These are phyloP conservation scores for Cerastoderma edule DNA, from an alignment of 2,888 invertebrate species.

Conservation along the genomic window DNA sequence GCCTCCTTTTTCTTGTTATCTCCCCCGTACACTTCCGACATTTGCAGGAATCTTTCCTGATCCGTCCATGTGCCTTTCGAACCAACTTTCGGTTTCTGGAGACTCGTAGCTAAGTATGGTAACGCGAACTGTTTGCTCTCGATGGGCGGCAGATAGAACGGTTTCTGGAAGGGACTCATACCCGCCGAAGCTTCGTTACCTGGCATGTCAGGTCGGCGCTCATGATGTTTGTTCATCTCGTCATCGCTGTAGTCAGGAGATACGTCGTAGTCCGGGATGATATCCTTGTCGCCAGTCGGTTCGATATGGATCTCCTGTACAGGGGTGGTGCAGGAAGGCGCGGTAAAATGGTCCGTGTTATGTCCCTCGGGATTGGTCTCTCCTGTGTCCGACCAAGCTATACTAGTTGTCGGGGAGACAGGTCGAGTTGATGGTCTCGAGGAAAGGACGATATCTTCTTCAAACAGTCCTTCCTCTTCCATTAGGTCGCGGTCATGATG, in stretches of 20 bases:
- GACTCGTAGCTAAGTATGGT: neutral
- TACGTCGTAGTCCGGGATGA: neutral
- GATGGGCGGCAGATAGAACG: neutral
- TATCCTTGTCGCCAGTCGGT: too few relatives aligned
- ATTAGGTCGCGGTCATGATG: neutral
- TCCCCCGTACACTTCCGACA: neutral
- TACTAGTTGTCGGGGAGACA: neutral
- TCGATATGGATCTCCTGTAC: neutral
- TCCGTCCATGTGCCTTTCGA: neutral
- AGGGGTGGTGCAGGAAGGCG: neutral
- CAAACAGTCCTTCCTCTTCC: neutral
- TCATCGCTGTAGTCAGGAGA: conserved; percentile 1
- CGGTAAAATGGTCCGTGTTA: neutral
- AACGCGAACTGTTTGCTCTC: neutral
- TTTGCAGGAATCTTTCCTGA: neutral
- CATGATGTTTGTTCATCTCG: neutral
- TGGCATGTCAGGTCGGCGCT: too few relatives aligned
- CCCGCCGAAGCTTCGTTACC: too few relatives aligned
- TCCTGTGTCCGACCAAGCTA: neutral
- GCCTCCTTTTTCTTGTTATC: neutral
- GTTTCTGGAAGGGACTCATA: too few relatives aligned
- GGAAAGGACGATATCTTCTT: neutral
- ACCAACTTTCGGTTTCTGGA: neutral
- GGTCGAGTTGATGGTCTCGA: conserved; percentile 4
- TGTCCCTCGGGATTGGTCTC: neutral